Percentiles rank a stretch among this genome's conserved stretches.
Conservation (phyloP, 2,113 vertebrate species). For the Xerus inauris region DNA sequence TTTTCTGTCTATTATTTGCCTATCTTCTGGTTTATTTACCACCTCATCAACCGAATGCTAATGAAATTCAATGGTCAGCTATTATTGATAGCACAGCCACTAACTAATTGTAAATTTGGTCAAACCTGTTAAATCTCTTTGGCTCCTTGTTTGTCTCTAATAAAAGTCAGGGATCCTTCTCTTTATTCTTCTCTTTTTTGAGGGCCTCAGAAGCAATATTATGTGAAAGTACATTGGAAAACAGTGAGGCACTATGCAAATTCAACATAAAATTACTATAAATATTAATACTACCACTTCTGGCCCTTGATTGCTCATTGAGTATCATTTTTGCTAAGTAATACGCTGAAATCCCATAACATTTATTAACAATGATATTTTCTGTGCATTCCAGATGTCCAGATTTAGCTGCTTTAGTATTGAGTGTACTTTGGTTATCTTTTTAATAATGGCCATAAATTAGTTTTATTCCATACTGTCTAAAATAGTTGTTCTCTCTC, state of each 20-base stretch:
- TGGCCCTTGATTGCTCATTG: background rate
- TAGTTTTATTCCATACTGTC: background rate
- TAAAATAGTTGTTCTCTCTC: background rate
- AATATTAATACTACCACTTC: slow-evolving; percentile 48
- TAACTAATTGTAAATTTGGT: background rate
- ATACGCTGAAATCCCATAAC: slow-evolving; percentile 40
- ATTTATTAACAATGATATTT: slow-evolving; percentile 39
- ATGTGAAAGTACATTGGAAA: background rate
- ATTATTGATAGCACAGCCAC: background rate
- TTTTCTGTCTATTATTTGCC: background rate
- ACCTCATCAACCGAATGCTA: background rate
- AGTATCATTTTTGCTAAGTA: slow-evolving; percentile 33
- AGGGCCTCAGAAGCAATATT: background rate
- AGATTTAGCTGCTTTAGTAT: slow-evolving; percentile 8
- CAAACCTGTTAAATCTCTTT: slow-evolving; percentile 26
- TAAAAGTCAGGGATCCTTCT: background rate
- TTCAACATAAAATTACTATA: slow-evolving; percentile 7
- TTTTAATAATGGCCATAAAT: slow-evolving; percentile 25
- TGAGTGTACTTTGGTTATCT: background rate
- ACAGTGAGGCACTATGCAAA: background rate
- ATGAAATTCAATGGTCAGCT: background rate
- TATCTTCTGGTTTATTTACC: background rate
- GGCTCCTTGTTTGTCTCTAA: background rate
- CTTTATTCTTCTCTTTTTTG: background rate
- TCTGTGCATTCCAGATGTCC: slow-evolving; percentile 1